These are phyloP conservation scores for Ectemnius lituratus DNA, from an alignment of 2,888 invertebrate genomes.

Conservation along the genomic window DNA sequence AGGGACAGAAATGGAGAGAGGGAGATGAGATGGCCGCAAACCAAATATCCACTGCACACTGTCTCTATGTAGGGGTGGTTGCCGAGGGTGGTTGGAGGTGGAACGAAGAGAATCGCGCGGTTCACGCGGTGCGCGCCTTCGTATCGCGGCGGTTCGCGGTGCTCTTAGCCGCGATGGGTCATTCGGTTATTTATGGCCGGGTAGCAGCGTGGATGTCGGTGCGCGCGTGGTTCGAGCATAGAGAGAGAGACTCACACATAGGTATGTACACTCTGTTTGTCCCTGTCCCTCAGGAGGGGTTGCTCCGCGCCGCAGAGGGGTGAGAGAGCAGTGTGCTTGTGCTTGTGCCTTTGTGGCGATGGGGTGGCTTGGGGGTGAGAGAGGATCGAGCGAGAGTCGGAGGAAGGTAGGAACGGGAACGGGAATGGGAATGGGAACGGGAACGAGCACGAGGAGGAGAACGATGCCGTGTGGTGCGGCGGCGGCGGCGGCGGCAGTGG, in stretches of 20 bases:
- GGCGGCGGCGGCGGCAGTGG: slow-evolving; percentile 18
- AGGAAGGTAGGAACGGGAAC: slow-evolving; percentile 1
- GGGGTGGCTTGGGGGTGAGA: not conserved
- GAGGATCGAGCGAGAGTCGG: slow-evolving; percentile 12
- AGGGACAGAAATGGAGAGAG: not conserved
- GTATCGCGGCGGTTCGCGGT: slow-evolving; percentile 33
- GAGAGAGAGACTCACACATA: slow-evolving; percentile 39
- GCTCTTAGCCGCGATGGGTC: slow-evolving; percentile 69
- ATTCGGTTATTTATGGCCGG: slow-evolving; percentile 73
- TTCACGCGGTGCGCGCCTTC: slow-evolving; percentile 51
- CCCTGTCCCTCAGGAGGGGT: slow-evolving; percentile 31
- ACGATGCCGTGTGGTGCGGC: slow-evolving; percentile 23
- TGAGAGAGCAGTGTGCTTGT: no score
- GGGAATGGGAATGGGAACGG: no score
- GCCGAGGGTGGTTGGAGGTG: not conserved
- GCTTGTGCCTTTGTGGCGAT: not conserved
- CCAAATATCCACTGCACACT: not conserved
- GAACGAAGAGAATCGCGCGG: slow-evolving; percentile 13
- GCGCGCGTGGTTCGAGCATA: slow-evolving; percentile 59
- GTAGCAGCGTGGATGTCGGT: slow-evolving; percentile 50
- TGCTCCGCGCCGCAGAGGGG: slow-evolving; percentile 19
- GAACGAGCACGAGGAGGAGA: not conserved
- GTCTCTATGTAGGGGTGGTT: no score
- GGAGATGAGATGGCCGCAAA: not conserved
- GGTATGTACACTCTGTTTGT: not conserved